Percentiles rank a stretch among this genome's conserved stretches.
These are phyloP conservation scores for Trachymyrmex cornetzi DNA, from an alignment of 1,140 invertebrate genomes.

Conservation along the genomic window DNA sequence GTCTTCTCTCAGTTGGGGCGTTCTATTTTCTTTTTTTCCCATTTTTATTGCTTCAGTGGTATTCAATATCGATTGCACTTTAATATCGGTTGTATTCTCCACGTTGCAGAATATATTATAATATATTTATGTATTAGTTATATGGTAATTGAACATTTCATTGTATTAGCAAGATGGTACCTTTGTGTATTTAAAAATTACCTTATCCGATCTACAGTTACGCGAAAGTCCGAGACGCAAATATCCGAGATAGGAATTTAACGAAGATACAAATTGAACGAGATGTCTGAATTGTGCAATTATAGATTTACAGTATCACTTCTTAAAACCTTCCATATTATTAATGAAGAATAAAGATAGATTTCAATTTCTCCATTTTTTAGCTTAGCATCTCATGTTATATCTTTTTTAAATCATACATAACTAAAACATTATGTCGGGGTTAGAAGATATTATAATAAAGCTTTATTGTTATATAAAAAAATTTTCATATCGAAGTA, in stretches of 20 bases:
- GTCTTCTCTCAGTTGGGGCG: not conserved
- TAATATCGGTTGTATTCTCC: slow-evolving; percentile 34
- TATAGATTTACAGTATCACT: not conserved
- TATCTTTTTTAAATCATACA: not conserved
- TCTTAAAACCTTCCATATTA: not conserved
- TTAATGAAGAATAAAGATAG: not conserved
- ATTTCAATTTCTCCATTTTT: not conserved
- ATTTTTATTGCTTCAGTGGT: slow-evolving; percentile 41
- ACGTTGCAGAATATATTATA: slow-evolving; percentile 74
- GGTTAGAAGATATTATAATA: not conserved
- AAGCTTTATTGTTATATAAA: not conserved
- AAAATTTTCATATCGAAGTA: not conserved
- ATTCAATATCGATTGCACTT: slow-evolving; percentile 31
- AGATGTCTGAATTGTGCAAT: not conserved
- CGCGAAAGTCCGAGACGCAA: not conserved
- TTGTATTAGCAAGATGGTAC: slow-evolving; percentile 67
- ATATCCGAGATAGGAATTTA: not conserved
- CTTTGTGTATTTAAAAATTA: slow-evolving; percentile 73
- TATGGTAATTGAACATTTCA: slow-evolving; percentile 78
- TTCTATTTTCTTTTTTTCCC: slow-evolving; percentile 12
- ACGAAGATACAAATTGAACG: not conserved
- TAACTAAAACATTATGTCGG: not conserved
- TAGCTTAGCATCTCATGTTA: not conserved
- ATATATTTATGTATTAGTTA: slow-evolving; percentile 74
- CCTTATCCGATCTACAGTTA: slow-evolving; percentile 47